A percentile compares a stretch with the other conserved stretches of the same genome.
These are phyloP conservation scores for Athene cunicularia DNA, from an alignment of 2,113 vertebrate species.

Conservation along the genomic window DNA sequence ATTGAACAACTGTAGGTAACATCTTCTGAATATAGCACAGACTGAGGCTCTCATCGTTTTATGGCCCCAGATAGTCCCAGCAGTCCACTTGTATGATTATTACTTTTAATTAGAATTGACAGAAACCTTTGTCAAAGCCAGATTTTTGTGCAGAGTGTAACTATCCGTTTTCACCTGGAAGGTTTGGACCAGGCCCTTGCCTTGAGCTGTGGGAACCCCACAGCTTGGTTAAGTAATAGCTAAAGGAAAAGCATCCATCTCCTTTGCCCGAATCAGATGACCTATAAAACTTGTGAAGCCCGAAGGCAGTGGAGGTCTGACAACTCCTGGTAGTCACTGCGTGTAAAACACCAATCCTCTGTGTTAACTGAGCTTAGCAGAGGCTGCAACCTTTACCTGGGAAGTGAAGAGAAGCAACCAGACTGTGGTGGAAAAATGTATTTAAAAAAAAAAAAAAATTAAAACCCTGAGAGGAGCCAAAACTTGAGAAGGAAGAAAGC, in stretches of 20 bases:
- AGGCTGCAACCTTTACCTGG: neutral
- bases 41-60: neutral
- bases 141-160: neutral
- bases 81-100: neutral
- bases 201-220: neutral
- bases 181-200: neutral
- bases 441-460: neutral
- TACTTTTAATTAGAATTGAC: neutral
- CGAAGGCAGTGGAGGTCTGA: neutral
- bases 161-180: neutral
- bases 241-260: neutral
- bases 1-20: neutral
- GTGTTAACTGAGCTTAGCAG: neutral
- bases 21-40: neutral
- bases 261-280: neutral
- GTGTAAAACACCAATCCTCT: neutral
- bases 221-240: neutral
- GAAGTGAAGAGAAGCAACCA: neutral
- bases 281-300: neutral
- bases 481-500: neutral
- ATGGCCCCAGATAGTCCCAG: neutral
- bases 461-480: neutral
- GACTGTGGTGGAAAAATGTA: neutral
- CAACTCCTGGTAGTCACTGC: neutral
- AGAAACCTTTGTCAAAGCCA: neutral